Percentiles rank a stretch among this genome's conserved stretches.
Evolutionary conservation across 2,888 invertebrate genomes (phyloP).

Genomic region (Therioaphis trifolii): DNA sequence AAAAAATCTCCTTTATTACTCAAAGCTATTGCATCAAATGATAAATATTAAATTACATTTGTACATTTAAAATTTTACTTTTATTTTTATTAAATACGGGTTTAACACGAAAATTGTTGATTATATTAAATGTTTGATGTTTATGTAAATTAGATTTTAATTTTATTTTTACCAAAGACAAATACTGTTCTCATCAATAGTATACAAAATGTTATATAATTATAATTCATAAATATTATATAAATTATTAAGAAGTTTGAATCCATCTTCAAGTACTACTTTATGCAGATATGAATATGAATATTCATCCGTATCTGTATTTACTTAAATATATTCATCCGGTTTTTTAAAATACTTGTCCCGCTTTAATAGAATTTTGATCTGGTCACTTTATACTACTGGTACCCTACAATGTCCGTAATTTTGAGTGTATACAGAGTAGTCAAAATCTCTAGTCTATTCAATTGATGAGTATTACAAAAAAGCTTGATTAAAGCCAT

Average conservation of each 20-base stretch:
- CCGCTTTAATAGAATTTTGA: constrained; percentile 6
- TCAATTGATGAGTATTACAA: too few species aligned
- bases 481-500: too few species aligned
- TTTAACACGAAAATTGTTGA: too few species aligned
- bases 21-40: constrained; percentile 39
- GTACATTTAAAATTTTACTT: too few species aligned
- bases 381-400: constrained; percentile 10
- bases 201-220: too few species aligned
- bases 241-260: background rate
- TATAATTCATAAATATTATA: background rate
- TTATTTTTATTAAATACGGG: too few species aligned
- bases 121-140: constrained; percentile 16
- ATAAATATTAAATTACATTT: constrained; percentile 33
- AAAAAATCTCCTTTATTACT: constrained; percentile 47
- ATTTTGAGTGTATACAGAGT: too few species aligned
- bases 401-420: too few species aligned
- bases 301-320: background rate
- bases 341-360: background rate
- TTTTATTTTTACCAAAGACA: background rate
- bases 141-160: background rate
- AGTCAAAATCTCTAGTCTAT: too few species aligned
- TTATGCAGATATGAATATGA: background rate
- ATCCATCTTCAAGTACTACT: background rate
- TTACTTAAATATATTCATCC: background rate
- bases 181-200: background rate